phyloP scores from a whole-genome alignment of 2,797 vertebrate genomes.

The Microhierax caerulescens region DNA sequence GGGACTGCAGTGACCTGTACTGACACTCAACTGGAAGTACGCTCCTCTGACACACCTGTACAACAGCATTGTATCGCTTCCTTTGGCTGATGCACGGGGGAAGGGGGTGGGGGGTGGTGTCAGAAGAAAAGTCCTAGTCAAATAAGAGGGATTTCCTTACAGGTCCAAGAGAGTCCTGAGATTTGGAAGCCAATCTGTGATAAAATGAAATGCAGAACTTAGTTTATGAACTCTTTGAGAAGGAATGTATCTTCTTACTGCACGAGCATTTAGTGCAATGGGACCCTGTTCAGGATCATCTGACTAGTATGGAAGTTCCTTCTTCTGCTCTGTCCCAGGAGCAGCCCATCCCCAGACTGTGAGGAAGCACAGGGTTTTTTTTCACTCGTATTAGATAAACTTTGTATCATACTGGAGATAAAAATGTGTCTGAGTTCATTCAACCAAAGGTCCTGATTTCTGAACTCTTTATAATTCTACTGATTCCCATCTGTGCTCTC shows the following conservation, averaged over 20 bases:
- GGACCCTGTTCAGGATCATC: too few species aligned
- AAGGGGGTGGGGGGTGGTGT: too few species aligned
- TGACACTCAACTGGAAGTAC: background rate
- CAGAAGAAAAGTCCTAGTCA: background rate
- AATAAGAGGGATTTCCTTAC: background rate
- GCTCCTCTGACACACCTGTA: background rate
- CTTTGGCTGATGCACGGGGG: background rate
- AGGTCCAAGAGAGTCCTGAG: background rate
- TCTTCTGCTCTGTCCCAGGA: background rate
- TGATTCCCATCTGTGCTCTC: background rate
- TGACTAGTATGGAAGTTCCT: background rate
- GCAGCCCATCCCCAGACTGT: background rate
- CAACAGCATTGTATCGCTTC: background rate
- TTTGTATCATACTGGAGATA: background rate
- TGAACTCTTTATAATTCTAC: background rate
- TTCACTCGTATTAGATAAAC: background rate
- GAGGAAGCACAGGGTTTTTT: background rate
- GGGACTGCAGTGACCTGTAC: background rate
- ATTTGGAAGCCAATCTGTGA: background rate
- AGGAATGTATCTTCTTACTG: background rate
- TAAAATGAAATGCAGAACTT: background rate
- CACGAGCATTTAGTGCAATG: fast-evolving
- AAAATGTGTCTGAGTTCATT: background rate
- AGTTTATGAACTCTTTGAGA: background rate
- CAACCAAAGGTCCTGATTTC: background rate